Conservation (phyloP, 2,888 invertebrate genomes). For the Neuroscelio doddi region DNA sequence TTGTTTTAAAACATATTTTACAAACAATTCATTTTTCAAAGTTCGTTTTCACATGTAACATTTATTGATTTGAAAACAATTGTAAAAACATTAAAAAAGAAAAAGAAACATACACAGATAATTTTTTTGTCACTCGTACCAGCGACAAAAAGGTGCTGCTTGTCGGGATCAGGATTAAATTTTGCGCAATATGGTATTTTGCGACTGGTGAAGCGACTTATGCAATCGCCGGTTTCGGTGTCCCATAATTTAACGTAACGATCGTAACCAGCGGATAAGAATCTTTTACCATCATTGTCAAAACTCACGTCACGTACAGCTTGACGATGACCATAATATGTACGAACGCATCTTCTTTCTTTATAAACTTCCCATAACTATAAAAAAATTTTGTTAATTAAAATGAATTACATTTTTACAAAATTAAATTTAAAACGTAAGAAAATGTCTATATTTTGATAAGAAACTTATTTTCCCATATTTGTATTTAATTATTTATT, state of each 20-base stretch:
- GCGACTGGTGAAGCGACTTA: constrained; percentile 91
- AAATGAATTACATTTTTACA: neutral
- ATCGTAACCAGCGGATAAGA: constrained; percentile 98
- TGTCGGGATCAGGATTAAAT: constrained; percentile 97
- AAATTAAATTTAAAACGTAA: constrained; percentile 1
- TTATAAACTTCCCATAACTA: constrained; percentile 99
- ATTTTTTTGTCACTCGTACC: constrained; percentile 99
- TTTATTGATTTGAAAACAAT: constrained; percentile 6
- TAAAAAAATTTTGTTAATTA: constrained; percentile 12
- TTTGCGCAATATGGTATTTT: constrained; percentile 99
- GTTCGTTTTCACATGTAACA: too few species aligned
- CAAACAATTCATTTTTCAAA: too few species aligned
- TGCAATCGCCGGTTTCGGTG: constrained; percentile 93
- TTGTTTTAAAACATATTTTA: neutral
- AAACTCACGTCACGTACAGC: constrained; percentile 97
- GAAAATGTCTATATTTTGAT: too few species aligned
- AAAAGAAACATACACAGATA: constrained; percentile 86
- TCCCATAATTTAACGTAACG: constrained; percentile 99
- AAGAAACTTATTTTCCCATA: too few species aligned
- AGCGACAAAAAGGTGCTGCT: constrained; percentile 97
- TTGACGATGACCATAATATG: constrained; percentile 96
- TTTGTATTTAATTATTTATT: too few species aligned
- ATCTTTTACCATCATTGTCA: constrained; percentile 93
- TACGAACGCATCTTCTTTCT: constrained; percentile 91
- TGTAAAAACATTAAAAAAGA: neutral